Evolutionary conservation across 1,140 invertebrate species (phyloP), one percentile per base, ranked within the genome.

Genomic region (Zophobas atratus): DNA sequence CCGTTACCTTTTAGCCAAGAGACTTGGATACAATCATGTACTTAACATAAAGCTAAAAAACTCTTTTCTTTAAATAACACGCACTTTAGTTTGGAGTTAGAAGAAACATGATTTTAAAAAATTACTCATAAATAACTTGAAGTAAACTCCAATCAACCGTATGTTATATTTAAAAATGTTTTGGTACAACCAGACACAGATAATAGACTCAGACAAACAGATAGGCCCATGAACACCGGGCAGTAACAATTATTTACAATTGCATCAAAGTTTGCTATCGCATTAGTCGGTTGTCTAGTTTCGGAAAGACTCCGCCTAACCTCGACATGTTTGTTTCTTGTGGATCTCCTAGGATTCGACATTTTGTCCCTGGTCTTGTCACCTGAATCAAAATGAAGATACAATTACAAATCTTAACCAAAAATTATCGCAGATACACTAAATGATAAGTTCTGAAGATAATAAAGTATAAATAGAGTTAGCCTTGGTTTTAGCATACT

Each of bases 331-430:
- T 46, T 46, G 43, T 46, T 46, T 46, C 43, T 46, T 46, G 43
- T 46, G 3, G 43, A 46, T 46, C 43, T 46, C 6, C 43, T 46
- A 8, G 43, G 3, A 8, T 46, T 46, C 6, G 43, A 8, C 43
- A 46, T 46, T 46, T 46, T 46, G 43, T 46, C 20, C 20, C 20
- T 20, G 20, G 20, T 20, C 43, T 46, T 46, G 43, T 46, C 43
- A 46, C 43, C 43, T 46, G 43, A 46, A 46, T 46, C 43, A 46
- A 46, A 46, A 46, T 46, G 43, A 46, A 46, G 43, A 46, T 46
- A 46, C 43, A 46, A 46, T 46, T 46, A 46, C 43, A 46, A 46
- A 46, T 46, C 43, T 46, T 46, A 46, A 46, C 43, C 43, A 46
- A 46, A 46, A 46, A 46, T 46, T 46, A 46, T 46, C 43, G 43